Evolutionary conservation across 2,888 invertebrate species (phyloP), one percentile per base, ranked within the genome.

Genomic region (Trachelus iudaicus): DNA sequence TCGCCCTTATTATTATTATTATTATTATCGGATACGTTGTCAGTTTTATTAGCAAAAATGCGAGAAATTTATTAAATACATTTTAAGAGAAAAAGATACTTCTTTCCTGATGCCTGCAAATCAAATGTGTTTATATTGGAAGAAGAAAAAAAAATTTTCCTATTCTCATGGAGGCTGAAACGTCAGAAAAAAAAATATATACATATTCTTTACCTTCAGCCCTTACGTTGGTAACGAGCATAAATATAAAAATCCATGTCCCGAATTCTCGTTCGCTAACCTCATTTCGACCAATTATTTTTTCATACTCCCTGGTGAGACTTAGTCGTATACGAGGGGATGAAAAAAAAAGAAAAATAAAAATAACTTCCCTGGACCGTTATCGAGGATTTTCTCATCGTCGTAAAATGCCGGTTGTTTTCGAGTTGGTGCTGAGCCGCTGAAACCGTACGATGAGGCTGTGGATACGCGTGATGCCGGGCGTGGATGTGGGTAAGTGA

Each of bases 321-420:
- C 23, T 56, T 56, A 23, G 56, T 23, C 23, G 56, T 56, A 9
- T 9, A 56, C 9, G 56, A 56, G 23, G 56, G 23, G 37, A 37
- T 37, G 37, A 15, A 23, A 23, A 56, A 56, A 40, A 40, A 40
- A 23, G 6, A 15, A 15, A 40, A 40, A 6, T 6, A 15, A 15
- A 40, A 40, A 6, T 6, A 40, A 56, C 23, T 56, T 56, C 56
- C 40, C 15, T 9, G 23, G 15, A 3, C 33, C 30, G 71, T 15
- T 71, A 33, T 71, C 71, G 33, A 34, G 6, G 33, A 71, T 71
- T 71, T 71, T 71, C 33, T 71, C 71, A 71, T 71, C 71, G 23
- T 15, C 71, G 12, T 31, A 71, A 71, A 3, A 31, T 9, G 31
- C 4, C 13, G 34, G 34, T 15, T 31, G 69, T 71, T 71, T 34